Conservation (phyloP, 1,140 invertebrate species). For the Neodiprion pinetum region DNA sequence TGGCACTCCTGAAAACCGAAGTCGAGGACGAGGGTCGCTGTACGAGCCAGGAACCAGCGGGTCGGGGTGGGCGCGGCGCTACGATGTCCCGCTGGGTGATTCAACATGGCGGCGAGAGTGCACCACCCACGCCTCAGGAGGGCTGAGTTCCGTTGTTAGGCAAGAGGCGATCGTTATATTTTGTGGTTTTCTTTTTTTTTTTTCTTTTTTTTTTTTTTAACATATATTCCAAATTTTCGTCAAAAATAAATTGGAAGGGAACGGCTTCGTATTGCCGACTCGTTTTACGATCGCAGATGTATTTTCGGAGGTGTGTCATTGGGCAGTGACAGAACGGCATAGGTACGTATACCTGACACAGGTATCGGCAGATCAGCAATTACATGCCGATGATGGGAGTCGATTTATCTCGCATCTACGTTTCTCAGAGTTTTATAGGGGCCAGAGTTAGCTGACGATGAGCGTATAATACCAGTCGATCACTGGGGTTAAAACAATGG, state of each 20-base stretch:
- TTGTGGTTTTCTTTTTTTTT: no score
- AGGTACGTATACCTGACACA: neutral
- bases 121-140: neutral
- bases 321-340: neutral
- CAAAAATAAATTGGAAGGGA: no score
- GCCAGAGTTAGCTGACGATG: conserved; percentile 11
- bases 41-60: neutral
- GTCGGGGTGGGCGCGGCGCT: neutral
- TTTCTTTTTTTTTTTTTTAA: no score
- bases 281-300: no score
- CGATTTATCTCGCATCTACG: conserved; percentile 33
- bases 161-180: no score
- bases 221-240: no score
- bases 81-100: neutral
- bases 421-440: conserved; percentile 22
- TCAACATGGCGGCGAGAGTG: neutral
- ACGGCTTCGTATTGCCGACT: no score
- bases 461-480: no score
- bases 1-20: no score
- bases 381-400: conserved; percentile 33
- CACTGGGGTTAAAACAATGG: no score
- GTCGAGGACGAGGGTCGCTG: neutral
- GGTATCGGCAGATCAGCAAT: conserved; percentile 37
- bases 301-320: no score
- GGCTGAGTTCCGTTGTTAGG: no score